Conservation (phyloP, 2,888 invertebrate species). For the Eupithecia inturbata region DNA sequence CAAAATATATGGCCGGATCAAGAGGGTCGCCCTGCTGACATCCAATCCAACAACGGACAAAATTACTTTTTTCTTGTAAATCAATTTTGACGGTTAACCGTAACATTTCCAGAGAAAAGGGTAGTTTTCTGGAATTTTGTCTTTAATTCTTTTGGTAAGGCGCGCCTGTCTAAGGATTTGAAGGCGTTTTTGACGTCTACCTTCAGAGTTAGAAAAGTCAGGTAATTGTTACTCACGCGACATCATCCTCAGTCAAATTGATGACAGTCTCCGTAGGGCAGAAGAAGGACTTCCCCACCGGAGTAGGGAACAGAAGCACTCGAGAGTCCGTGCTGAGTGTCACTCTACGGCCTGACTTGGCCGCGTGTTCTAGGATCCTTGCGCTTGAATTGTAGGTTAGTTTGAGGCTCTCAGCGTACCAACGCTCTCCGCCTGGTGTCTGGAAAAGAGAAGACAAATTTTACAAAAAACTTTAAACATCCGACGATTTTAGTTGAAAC, state of each 20-base stretch:
- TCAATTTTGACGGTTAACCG: no score
- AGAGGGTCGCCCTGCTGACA: no score
- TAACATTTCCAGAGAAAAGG: no score
- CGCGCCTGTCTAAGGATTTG: no score
- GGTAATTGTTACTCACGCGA: conserved; percentile 59
- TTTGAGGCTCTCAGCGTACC: conserved; percentile 92
- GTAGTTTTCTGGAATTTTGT: no score
- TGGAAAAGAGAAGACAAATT: conserved; percentile 63
- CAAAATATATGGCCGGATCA: no score
- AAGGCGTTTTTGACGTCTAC: no score
- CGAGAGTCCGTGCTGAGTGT: conserved; percentile 83
- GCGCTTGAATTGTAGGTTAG: conserved; percentile 89
- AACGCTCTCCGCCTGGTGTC: conserved; percentile 95
- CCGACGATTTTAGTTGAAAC: no score
- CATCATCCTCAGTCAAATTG: conserved; percentile 84
- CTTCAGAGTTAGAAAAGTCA: no score
- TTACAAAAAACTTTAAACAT: background rate
- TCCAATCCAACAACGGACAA: no score
- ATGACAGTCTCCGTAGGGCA: conserved; percentile 89
- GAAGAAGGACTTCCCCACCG: conserved; percentile 92
- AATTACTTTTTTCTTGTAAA: no score
- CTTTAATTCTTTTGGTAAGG: no score
- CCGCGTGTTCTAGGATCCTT: conserved; percentile 84
- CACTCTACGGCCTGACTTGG: conserved; percentile 81
- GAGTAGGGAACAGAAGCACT: conserved; percentile 91